phyloP scores from a whole-genome alignment of 2,113 vertebrate genomes.

The Potamarius usumacintae region DNA sequence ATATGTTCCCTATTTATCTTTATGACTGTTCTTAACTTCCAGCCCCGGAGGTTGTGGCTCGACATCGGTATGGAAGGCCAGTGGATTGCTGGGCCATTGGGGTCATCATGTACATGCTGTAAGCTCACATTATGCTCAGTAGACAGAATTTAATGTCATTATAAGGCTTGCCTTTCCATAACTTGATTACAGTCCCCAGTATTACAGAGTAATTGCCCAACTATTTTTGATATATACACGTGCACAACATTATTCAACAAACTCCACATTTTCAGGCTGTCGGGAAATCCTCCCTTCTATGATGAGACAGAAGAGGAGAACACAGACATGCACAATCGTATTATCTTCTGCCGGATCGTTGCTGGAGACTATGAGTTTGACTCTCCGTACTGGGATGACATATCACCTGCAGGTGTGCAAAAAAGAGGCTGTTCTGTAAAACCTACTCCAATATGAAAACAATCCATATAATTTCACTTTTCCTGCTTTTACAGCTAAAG shows the following conservation, averaged over 20 bases:
- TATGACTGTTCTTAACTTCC: constrained; percentile 26
- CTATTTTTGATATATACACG: not conserved
- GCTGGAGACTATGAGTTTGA: constrained; percentile 84
- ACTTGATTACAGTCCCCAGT: not conserved
- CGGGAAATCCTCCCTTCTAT: constrained; percentile 84
- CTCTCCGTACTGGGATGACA: constrained; percentile 83
- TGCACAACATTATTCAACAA: too few relatives aligned
- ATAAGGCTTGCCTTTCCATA: not conserved
- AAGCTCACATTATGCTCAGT: constrained; percentile 60
- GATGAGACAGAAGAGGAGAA: constrained; percentile 83
- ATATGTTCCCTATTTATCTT: not conserved
- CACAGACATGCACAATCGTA: constrained; percentile 79
- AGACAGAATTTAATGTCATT: not conserved
- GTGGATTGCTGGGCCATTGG: constrained; percentile 87
- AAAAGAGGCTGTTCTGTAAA: not conserved
- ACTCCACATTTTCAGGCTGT: constrained; percentile 65
- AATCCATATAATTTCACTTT: not conserved
- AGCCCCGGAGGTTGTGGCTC: constrained; percentile 84
- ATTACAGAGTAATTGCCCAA: not conserved
- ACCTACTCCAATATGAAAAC: not conserved
- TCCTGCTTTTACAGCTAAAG: constrained; percentile 72
- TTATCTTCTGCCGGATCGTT: constrained; percentile 84
- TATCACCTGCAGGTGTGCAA: constrained; percentile 77
- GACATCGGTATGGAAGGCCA: constrained; percentile 81
- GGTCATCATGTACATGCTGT: constrained; percentile 84